These are phyloP conservation scores for Halocaridina rubra DNA, from an alignment of 2,888 invertebrate species.

Conservation along the genomic window DNA sequence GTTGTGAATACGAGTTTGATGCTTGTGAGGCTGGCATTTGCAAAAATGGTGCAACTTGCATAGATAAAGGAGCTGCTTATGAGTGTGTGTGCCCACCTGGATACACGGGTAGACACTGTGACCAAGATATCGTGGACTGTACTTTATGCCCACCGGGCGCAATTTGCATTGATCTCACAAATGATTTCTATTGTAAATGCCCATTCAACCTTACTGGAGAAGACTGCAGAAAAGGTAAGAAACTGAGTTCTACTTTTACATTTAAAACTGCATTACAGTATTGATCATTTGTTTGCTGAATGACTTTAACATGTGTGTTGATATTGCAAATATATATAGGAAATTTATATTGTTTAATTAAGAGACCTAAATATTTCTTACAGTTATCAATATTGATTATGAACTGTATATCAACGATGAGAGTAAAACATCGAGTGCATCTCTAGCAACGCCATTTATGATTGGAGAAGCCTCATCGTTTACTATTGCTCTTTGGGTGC, in stretches of 20 bases:
- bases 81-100: constrained; percentile 88
- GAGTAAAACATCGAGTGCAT: constrained; percentile 87
- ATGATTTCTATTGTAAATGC: constrained; percentile 94
- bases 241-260: constrained; percentile 35
- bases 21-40: constrained; percentile 90
- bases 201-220: constrained; percentile 96
- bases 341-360: too few relatives aligned
- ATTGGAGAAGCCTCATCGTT: constrained; percentile 80
- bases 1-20: constrained; percentile 93
- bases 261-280: too few relatives aligned
- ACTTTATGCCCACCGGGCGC: constrained; percentile 95
- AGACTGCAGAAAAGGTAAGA: constrained; percentile 92
- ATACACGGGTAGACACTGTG: constrained; percentile 82
- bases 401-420: constrained; percentile 93
- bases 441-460: constrained; percentile 91
- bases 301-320: too few relatives aligned
- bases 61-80: constrained; percentile 86
- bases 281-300: too few relatives aligned
- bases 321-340: too few relatives aligned
- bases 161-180: constrained; percentile 89
- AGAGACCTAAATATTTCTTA: too few relatives aligned
- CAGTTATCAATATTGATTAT: constrained; percentile 97
- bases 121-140: constrained; percentile 90
- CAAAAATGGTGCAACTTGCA: constrained; percentile 91
- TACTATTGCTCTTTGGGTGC: constrained; percentile 95